Base-by-base conservation (phyloP, 2,113 vertebrate species). In the Zosterops hypoxanthus region DNA sequence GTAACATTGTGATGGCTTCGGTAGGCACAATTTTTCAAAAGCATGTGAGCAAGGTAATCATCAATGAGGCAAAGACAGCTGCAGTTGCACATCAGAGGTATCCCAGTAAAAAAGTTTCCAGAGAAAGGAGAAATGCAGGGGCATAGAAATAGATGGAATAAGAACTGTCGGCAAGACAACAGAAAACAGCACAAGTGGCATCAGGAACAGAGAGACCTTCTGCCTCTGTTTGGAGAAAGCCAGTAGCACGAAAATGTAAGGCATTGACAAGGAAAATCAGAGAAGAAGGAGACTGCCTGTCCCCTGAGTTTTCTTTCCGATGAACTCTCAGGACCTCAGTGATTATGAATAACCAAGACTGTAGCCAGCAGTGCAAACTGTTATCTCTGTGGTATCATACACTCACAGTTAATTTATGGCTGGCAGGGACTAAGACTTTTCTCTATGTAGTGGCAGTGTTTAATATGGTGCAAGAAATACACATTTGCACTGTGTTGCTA, bases 81-180 rank as follows among this genome's bases (percentile, higher is more conserved):
- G 50, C 46, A 73, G 60, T 8, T 73, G n/a, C 7, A 14, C 66
- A 47, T 36, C 0, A 0, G 29, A 41, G 20, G 17, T 63, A 75
- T 41, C 19, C 14, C 71, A 24, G 29, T 56, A 47, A 55, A n/a
- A 34, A 64, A 28, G 39, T 29, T 71, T 31, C 9, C 61, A 64
- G 50, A 70, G 34, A 60, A 25, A 82, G 5, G 13, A 79, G 31
- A 77, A 63, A 5, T 1, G 4, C 21, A 57, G 50, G 22, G 53
- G 4, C 44, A 34, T 60, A 56, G 23, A 21, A 78, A 60, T 8
- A 78, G 22, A 39, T 50, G 18, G 33, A 24, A 53, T 23, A 55
- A 81, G 33, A 36, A 59, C 12, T 36, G 13, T 46, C 34, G 14
- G 50, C 42, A 82, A 78, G n/a, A 47, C 18, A 70, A 46, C 57